Base-by-base conservation (phyloP, 92 coral and sea anemone species). In the Umimayanthus kanabou region DNA sequence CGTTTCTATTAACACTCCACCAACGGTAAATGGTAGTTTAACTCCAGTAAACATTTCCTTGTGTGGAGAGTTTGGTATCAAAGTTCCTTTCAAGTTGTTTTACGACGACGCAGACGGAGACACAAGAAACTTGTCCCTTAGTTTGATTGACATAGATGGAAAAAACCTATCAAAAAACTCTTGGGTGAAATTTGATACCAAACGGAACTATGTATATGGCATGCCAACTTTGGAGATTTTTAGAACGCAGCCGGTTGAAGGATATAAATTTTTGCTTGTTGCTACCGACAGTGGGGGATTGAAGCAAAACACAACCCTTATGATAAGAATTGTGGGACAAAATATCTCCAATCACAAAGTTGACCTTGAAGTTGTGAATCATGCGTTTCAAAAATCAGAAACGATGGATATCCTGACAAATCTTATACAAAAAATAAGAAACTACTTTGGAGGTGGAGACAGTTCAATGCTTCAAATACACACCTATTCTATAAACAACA, bases 231-330 rank as follows among this genome's bases (percentile, higher is more conserved):
- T 73, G 16, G 39, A 45, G 20, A 50, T 71, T 53, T 82, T 77
- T 39, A 79, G 76, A 77, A 42, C 50, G 49, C 92, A 89, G 42
- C 92, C 92, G 9, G 43, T 30, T 22, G 89, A 66, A 50, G 92
- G 92, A 28, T 89, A 89, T 61, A 76, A 67, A 42, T 77, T 85
- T 33, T 37, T 76, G 9, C 61, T 89, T 71, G 86, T 85, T 85
- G 92, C 92, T 42, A 89, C 77, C 29, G 92, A 89, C 47, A 85
- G 79, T 71, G 84, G 88, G 23, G 84, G 89, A 37, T 47, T 73
- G 37, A 67, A 30, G 30, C 85, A 78, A 39, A 89, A 89, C 37
- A 65, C 92, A 10, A 66, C 92, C 26, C 6, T 69, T 37, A 74
- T 57, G 26, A 69, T 89, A 43, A 39, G 53, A 25, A 71, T 89